Evolutionary conservation across 2,888 invertebrate species (phyloP).

Genomic region (Proisotoma minuta): DNA sequence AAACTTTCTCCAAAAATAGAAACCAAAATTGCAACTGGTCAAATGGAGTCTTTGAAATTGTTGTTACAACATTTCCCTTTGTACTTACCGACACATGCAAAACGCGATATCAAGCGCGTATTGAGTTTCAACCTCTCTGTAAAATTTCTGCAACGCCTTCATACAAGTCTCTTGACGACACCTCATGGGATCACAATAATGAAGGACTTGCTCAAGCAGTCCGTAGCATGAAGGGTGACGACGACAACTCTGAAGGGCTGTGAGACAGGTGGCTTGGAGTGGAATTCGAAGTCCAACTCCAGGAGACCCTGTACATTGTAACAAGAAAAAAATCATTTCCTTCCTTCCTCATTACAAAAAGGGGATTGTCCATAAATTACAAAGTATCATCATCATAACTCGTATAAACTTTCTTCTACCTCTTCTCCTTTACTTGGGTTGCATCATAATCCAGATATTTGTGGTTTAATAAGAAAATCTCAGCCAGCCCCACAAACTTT

Average conservation of each 20-base stretch:
- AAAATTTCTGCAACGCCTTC: slow-evolving; percentile 79
- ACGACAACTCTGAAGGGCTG: slow-evolving; percentile 75
- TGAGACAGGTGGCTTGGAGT: slow-evolving; percentile 79
- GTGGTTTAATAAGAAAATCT: no score
- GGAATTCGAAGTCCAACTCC: slow-evolving; percentile 24
- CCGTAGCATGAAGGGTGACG: slow-evolving; percentile 73
- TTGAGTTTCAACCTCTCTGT: slow-evolving; percentile 70
- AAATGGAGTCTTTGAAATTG: no score
- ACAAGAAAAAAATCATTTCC: background rate
- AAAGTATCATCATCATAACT: no score
- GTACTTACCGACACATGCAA: no score
- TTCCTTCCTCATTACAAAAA: background rate
- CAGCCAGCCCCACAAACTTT: no score
- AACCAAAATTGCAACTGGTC: no score
- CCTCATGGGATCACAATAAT: slow-evolving; percentile 69
- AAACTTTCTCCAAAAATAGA: slow-evolving; percentile 7
- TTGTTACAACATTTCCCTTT: background rate
- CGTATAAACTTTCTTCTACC: no score
- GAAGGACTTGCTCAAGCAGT: slow-evolving; percentile 75
- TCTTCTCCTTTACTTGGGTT: no score
- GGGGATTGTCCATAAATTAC: background rate
- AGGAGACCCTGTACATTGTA: slow-evolving; percentile 14
- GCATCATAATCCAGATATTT: no score
- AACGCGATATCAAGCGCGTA: slow-evolving; percentile 87
- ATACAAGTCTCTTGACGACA: slow-evolving; percentile 84